Base-by-base conservation (phyloP, 2,113 vertebrate genomes). In the Misgurnus mizolepis region DNA sequence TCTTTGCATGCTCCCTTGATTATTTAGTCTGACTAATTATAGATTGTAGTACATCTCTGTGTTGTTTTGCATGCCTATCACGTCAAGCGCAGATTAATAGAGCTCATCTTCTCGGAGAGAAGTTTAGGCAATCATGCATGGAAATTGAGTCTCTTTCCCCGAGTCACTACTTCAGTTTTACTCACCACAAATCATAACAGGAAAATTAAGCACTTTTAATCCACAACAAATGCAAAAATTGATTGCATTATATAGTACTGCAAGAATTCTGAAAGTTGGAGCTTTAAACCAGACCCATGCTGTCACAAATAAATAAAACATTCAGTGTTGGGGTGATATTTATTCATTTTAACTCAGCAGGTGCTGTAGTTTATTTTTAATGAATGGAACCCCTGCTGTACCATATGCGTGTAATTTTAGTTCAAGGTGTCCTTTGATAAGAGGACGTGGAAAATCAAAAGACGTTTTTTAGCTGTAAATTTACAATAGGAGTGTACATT, bases 21-120 rank as follows among this genome's bases (percentile, higher is more conserved):
- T 66, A 82, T 85, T 82, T 73, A 82, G 67, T n/a, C 45, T n/a
- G 45, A 68, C 70, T 85, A 85, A 85, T 85, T 82, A 82, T 72
- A 80, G 80, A 41, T 75, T 70, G 67, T 75, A 40, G 67, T 76
- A 49, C 62, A 68, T 72, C 49, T 78, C 55, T 49, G 74, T 71
- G 78, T 55, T 66, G 50, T 76, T 81, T 61, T 76, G 80, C 66
- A 85, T 85, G 76, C 76, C 60, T 71, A 72, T 85, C 80, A 85
- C 67, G 77, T 82, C 77, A 68, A 75, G 64, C 49, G 11, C 72
- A 77, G 77, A 80, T 82, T 82, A 85, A 80, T 82, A 80, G 70
- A 11, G 9, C 67, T 73, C 77, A 82, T 82, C 77, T 22, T 75
- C 72, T 85, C 67, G 55, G 72, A 68, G 66, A 80, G 55, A 81